Evolutionary conservation across 1,140 invertebrate species (phyloP), one percentile per base, ranked within the genome.

Genomic region (Notospermus geniculatus): DNA sequence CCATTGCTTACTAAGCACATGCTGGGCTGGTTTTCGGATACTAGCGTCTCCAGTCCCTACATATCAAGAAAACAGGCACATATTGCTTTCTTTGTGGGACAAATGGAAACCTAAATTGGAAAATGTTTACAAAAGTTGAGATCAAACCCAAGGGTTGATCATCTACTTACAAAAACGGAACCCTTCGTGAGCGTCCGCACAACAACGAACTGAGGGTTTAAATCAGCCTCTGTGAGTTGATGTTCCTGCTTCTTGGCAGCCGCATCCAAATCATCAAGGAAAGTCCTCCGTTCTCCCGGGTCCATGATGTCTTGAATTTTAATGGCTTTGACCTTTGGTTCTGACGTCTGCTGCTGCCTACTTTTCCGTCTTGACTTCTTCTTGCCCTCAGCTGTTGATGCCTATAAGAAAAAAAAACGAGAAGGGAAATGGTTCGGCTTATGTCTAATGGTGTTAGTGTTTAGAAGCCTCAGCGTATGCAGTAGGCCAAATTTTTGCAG

Each of bases 111-210:
- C 46, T 11, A 55, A 29, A 9, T 28, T 59, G 17, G 45, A 23
- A 29, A 19, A 13, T 29, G 30, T 56, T 29, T 15, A 9, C 39
- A 22, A 15, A 22, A 29, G 7, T 17, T 54, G 43, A 56, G n/a
- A 4, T 54, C 25, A 19, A 22, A 7, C 27, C 50, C n/a, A 2
- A 27, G n/a, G n/a, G 13, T 22, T 19, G 54, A 7, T 59, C 5
- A 15, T 39, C 11, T 54, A 66, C 71, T 59, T 64, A 75, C 71
- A 61, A 72, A 74, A 0, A 71, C 69, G 25, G 69, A 65, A 0
- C 74, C 74, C 64, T 72, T 73, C 1, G 70, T 74, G 2, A 76
- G 57, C 2, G 68, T 73, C 43, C 73, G 71, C 1, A 74, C 67
- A 22, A 69, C 25, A 9, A 74, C 72, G 64, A 74, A 74, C 63